phyloP scores from a whole-genome alignment of 2,888 invertebrate genomes.

The Zaprionus obscuricornis region DNA sequence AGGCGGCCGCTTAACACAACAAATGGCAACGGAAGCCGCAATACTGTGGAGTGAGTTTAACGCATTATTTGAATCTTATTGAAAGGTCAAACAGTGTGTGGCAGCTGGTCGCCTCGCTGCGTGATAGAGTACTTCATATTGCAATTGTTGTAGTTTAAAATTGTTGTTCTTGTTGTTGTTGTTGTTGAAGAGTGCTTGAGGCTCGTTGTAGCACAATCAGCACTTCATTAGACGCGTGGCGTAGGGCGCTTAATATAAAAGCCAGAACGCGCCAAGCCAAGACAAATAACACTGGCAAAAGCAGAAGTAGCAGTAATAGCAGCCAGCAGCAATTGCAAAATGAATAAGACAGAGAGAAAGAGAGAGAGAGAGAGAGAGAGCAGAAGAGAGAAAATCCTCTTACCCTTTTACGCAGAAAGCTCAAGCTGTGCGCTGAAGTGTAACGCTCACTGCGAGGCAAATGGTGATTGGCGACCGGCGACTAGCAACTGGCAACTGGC shows the following conservation, averaged over 20 bases:
- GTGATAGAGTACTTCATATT: slow-evolving; percentile 5
- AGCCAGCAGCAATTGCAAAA: no score
- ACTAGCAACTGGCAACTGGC: neutral
- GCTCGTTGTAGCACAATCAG: slow-evolving; percentile 54
- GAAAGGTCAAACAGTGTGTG: slow-evolving; percentile 81
- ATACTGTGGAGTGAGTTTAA: slow-evolving; percentile 35
- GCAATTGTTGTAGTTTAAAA: slow-evolving; percentile 13
- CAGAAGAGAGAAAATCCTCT: slow-evolving; percentile 2
- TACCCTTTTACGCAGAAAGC: neutral
- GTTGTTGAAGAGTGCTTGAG: slow-evolving; percentile 37
- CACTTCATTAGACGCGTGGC: slow-evolving; percentile 80
- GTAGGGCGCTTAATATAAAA: slow-evolving; percentile 42
- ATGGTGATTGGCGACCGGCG: neutral
- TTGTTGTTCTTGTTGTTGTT: slow-evolving; percentile 14
- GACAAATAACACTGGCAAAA: slow-evolving; percentile 32
- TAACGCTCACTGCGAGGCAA: slow-evolving; percentile 18
- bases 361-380: neutral
- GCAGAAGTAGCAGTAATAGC: slow-evolving; percentile 5
- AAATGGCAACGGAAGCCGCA: slow-evolving; percentile 48
- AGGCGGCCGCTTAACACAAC: slow-evolving; percentile 53
- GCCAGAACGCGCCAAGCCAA: slow-evolving; percentile 40
- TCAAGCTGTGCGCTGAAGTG: slow-evolving; percentile 49
- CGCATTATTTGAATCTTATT: slow-evolving; percentile 63
- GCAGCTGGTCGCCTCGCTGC: slow-evolving; percentile 29
- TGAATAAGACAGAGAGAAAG: no score